Conservation (phyloP, 2,113 vertebrate genomes). For the Apteryx owenii region DNA sequence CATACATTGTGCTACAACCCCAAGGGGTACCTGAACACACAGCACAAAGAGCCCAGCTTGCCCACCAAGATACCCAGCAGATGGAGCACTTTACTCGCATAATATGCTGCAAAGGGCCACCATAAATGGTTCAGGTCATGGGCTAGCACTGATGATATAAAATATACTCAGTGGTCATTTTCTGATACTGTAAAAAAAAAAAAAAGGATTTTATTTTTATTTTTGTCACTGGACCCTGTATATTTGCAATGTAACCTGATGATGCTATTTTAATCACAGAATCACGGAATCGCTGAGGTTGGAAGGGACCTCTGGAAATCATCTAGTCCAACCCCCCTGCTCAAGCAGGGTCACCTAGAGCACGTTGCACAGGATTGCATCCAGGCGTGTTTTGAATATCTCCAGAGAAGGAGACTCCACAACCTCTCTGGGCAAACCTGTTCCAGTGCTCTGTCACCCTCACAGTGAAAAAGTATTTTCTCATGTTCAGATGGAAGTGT, state of each 20-base stretch:
- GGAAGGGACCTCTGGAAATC: too few relatives aligned
- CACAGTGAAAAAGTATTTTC: too few relatives aligned
- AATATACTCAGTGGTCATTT: neutral
- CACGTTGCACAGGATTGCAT: too few relatives aligned
- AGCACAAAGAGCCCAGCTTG: neutral
- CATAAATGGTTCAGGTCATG: neutral
- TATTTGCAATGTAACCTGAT: neutral
- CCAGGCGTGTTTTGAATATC: too few relatives aligned
- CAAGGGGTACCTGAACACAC: neutral
- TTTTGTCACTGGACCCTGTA: neutral
- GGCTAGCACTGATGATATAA: neutral
- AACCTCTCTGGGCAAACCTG: too few relatives aligned
- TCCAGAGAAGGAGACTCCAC: too few relatives aligned
- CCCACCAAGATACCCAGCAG: slow-evolving; percentile 10
- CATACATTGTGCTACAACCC: neutral
- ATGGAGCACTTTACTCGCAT: slow-evolving; percentile 48
- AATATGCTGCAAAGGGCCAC: rapidly evolving
- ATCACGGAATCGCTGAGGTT: too few relatives aligned
- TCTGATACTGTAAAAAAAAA: neutral
- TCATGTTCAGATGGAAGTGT: too few relatives aligned
- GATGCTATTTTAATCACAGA: neutral
- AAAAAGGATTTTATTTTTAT: neutral
- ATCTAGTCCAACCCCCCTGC: too few relatives aligned
- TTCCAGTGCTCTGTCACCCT: too few relatives aligned
- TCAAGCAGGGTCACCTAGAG: too few relatives aligned